These are phyloP conservation scores for Pterocles burchelli DNA, from an alignment of 2,113 vertebrate species.

Conservation along the genomic window DNA sequence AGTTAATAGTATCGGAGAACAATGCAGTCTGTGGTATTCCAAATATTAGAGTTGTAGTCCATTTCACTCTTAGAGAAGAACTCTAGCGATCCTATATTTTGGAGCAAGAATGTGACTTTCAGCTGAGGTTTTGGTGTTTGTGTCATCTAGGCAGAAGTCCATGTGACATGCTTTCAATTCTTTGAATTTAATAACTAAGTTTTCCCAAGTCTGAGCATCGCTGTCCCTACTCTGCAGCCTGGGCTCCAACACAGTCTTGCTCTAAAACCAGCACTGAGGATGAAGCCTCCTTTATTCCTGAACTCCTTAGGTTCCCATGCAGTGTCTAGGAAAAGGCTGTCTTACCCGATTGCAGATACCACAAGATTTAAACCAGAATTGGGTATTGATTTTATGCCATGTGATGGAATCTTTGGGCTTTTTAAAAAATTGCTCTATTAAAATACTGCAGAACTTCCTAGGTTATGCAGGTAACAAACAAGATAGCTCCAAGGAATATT, in stretches of 20 bases:
- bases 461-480: background rate
- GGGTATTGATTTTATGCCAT: background rate
- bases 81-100: background rate
- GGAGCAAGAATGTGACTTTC: background rate
- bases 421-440: background rate
- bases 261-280: background rate
- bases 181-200: background rate
- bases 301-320: background rate
- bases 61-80: background rate
- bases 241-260: background rate
- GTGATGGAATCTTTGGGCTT: background rate
- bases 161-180: background rate
- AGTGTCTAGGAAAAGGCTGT: background rate
- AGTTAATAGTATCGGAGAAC: background rate
- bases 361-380: background rate
- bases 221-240: background rate
- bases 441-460: background rate
- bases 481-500: background rate
- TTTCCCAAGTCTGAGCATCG: background rate
- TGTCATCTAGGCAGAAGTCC: background rate
- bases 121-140: background rate
- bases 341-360: background rate
- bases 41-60: background rate
- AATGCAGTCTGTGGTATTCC: background rate
- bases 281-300: background rate